Base-by-base conservation (phyloP, 2,888 invertebrate genomes). In the Noctua pronuba region DNA sequence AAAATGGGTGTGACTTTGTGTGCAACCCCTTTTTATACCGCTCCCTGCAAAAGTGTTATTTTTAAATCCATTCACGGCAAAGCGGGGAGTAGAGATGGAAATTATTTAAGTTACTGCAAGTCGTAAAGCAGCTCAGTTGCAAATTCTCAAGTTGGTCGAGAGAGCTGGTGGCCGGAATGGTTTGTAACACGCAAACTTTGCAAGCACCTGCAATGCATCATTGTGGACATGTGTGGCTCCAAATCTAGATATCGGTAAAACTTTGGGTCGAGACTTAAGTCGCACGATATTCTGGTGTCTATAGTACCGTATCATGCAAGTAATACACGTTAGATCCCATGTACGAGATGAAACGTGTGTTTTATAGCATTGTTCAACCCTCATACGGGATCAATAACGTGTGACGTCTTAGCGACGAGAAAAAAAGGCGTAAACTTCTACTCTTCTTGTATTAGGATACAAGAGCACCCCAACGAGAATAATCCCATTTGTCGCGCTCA, bases 181-280 rank as follows among this genome's bases (percentile, higher is more conserved):
- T 89, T 88, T 86, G 82, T 84, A 89, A 90, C 93, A 94, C 92
- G 94, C 93, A 84, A 94, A 89, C 90, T 91, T 89, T 88, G 87
- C 88, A 87, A 82, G 86, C 88, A 90, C 88, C 94, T 91, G 95
- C 95, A 95, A 93, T 95, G 95, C 95, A 95, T 94, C 94, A 95
- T 87, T 90, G 89, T 91, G 90, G 77, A 67, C 69, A 73, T 75
- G 35, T 86, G 78, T 75, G 58, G 41, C 44, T 79, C 79, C 78
- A 87, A 83, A 83, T 83, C 71, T 66, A 84, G 78, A 79, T 75
- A 69, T 24, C 44, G 73, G 31, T 38, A 41, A 46, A 66, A 52
- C 52, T 49, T 70, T 38, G n/a, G 70, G 28, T 49, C 18, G 13
- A 67, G 38, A 75, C 10, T 55, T 49, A 16, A 38, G 38, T 18